These are phyloP conservation scores for Paralichthys olivaceus DNA, from an alignment of 2,113 vertebrate genomes.

Conservation along the genomic window DNA sequence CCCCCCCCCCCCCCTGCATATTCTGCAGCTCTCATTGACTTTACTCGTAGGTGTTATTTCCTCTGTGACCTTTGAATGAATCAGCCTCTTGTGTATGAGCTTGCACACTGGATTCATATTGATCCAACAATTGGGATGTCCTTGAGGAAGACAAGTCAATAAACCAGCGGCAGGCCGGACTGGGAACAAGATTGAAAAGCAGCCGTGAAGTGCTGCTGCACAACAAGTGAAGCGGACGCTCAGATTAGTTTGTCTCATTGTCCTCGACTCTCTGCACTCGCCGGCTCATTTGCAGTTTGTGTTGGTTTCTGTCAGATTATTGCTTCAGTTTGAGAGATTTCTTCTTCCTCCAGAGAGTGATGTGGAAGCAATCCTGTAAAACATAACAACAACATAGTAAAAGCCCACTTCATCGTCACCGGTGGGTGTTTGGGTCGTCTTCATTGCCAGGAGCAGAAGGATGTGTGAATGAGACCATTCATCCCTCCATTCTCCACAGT, in stretches of 20 bases:
- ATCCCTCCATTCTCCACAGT: slow-evolving; percentile 22
- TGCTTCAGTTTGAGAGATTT: neutral
- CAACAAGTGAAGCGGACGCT: slow-evolving; percentile 6
- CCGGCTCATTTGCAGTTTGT: neutral
- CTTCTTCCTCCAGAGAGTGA: neutral
- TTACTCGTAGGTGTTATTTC: neutral
- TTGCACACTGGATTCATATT: neutral
- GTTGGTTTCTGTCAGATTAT: slow-evolving; percentile 3
- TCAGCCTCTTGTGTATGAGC: slow-evolving; percentile 4
- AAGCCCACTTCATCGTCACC: neutral
- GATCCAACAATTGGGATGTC: slow-evolving; percentile 25
- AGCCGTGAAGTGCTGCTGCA: neutral
- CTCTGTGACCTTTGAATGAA: slow-evolving; percentile 6
- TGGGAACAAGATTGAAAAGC: slow-evolving; percentile 3
- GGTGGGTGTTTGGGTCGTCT: neutral
- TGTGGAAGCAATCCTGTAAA: neutral
- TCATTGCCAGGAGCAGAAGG: neutral
- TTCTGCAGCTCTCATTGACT: neutral
- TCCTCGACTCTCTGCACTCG: slow-evolving; percentile 5
- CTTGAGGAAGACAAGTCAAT: slow-evolving; percentile 14
- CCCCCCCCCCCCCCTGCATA: too few relatives aligned
- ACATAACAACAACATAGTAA: neutral
- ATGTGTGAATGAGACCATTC: slow-evolving; percentile 39
- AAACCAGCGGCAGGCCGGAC: neutral
- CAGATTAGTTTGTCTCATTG: slow-evolving; percentile 1